These are phyloP conservation scores for Blastobasis adustella DNA, from an alignment of 2,888 invertebrate genomes.

Conservation along the genomic window DNA sequence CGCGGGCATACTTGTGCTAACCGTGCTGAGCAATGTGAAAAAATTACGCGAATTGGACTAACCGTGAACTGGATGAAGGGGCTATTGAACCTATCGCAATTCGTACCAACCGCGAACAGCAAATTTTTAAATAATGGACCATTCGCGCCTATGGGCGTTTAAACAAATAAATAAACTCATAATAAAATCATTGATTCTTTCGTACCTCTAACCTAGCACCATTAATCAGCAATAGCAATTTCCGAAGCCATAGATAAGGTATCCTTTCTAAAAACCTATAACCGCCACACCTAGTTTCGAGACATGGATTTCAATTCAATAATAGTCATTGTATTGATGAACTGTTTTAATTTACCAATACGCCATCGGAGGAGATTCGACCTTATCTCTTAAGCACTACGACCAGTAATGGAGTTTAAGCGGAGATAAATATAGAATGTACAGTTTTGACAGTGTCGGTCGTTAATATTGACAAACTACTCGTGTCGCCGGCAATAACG, in stretches of 20 bases:
- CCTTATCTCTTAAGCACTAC: background rate
- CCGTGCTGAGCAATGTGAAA: too few relatives aligned
- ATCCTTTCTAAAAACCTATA: slow-evolving; percentile 4
- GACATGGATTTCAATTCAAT: slow-evolving; percentile 5
- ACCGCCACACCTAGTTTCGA: slow-evolving; percentile 1
- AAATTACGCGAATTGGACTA: too few relatives aligned
- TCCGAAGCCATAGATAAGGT: slow-evolving; percentile 7
- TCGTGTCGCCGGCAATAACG: slow-evolving; percentile 15
- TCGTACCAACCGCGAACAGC: too few relatives aligned
- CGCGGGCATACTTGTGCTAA: too few relatives aligned
- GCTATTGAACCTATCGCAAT: too few relatives aligned
- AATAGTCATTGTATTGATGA: background rate
- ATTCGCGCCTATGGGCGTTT: too few relatives aligned
- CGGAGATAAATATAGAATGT: background rate
- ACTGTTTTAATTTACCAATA: background rate
- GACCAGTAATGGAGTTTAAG: too few relatives aligned
- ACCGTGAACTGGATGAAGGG: too few relatives aligned
- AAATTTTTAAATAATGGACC: too few relatives aligned
- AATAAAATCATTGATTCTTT: too few relatives aligned
- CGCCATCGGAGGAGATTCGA: background rate
- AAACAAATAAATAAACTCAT: too few relatives aligned
- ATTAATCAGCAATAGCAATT: background rate
- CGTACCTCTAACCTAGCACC: too few relatives aligned
- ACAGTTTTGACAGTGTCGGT: slow-evolving; percentile 2
- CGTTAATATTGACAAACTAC: slow-evolving; percentile 21